Conservation (phyloP, 1,140 invertebrate genomes). For the Drosophila punjabiensis region DNA sequence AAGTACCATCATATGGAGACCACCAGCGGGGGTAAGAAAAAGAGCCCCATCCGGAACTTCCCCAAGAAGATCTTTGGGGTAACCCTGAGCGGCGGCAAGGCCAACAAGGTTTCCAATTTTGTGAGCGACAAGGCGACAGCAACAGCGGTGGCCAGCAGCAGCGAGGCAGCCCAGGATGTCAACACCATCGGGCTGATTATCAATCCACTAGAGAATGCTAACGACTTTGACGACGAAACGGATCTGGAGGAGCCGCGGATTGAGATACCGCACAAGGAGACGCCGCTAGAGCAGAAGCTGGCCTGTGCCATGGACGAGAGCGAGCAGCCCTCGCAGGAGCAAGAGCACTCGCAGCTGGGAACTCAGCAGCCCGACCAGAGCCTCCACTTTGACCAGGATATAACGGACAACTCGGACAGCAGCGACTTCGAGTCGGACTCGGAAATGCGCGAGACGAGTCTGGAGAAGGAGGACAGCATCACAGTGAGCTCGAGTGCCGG, state of each 20-base stretch:
- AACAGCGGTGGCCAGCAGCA: constrained; percentile 13
- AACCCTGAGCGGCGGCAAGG: constrained; percentile 78
- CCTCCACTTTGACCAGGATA: constrained; percentile 69
- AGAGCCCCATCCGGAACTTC: constrained; percentile 80
- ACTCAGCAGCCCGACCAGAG: constrained; percentile 43
- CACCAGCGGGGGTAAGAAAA: constrained; percentile 68
- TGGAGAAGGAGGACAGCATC: constrained; percentile 82
- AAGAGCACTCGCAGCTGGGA: neutral
- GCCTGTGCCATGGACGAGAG: constrained; percentile 72
- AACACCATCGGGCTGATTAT: constrained; percentile 86
- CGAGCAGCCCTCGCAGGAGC: constrained; percentile 23
- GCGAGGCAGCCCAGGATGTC: constrained; percentile 58
- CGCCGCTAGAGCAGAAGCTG: constrained; percentile 65
- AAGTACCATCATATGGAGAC: constrained; percentile 91
- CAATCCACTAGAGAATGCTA: constrained; percentile 86
- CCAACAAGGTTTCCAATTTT: constrained; percentile 82
- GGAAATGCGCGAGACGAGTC: constrained; percentile 74
- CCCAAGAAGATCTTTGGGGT: constrained; percentile 86
- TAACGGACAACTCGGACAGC: constrained; percentile 81
- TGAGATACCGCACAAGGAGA: constrained; percentile 64
- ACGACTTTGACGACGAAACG: constrained; percentile 80
- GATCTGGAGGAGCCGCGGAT: constrained; percentile 72
- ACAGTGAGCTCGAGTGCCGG: constrained; percentile 68
- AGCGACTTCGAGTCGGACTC: constrained; percentile 82
- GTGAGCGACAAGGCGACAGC: constrained; percentile 72